Conservation (phyloP, 2,888 invertebrate genomes). For the Philaethria dido region DNA sequence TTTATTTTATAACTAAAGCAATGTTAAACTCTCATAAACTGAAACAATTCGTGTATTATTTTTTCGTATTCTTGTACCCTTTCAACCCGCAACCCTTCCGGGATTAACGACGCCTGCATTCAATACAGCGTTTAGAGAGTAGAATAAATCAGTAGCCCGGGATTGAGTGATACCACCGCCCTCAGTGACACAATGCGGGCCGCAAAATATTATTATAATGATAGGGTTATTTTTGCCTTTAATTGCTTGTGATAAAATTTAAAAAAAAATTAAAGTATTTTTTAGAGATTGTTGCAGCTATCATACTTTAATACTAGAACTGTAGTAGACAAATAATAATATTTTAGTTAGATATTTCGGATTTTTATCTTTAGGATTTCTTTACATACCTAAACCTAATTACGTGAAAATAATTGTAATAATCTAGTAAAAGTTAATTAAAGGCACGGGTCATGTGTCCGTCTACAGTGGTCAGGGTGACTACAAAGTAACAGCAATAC, state of each 20-base stretch:
- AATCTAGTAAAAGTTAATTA: too few species aligned
- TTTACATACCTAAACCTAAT: too few species aligned
- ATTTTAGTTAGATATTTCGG: too few species aligned
- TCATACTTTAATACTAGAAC: too few species aligned
- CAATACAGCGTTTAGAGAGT: conserved; percentile 53
- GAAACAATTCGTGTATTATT: neutral
- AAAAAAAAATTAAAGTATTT: too few species aligned
- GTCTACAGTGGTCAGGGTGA: too few species aligned
- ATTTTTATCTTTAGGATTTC: too few species aligned
- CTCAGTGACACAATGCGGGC: conserved; percentile 60
- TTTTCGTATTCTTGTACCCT: neutral
- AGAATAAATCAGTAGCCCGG: conserved; percentile 69
- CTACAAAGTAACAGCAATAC: too few species aligned
- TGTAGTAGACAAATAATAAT: too few species aligned
- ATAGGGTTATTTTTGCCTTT: conserved; percentile 51
- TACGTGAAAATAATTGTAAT: too few species aligned
- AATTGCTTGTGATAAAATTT: neutral
- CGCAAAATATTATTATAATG: conserved; percentile 44
- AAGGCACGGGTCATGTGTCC: too few species aligned
- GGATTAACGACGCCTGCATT: conserved; percentile 76
- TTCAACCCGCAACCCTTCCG: conserved; percentile 34
- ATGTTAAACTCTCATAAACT: neutral
- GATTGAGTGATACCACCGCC: conserved; percentile 61
- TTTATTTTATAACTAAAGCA: neutral
- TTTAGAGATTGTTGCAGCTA: too few species aligned